Base-by-base conservation (phyloP, 2,113 vertebrate species). In the Clarias magur region DNA sequence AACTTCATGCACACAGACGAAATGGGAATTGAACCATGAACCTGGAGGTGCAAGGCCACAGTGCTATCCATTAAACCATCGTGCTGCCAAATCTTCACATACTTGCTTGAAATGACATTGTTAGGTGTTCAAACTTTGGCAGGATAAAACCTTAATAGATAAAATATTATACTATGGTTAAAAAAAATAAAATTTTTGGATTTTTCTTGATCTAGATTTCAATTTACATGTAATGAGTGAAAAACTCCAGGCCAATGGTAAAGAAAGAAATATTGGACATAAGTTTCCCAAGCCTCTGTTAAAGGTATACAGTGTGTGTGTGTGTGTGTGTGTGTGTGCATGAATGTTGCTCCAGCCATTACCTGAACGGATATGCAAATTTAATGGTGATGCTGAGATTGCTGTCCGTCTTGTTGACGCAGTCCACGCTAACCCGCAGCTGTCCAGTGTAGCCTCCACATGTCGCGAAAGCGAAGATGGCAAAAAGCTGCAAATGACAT, bases 401-500 rank as follows among this genome's bases (percentile, higher is more conserved):
- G 95, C 97, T 99, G 93, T 97, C 96, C 9, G 97, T 96, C 95
- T 96, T 99, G 95, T 99, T 98, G 93, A 96, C 94, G 86, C 98
- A 99, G 95, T 99, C 97, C 94, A 99, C 98, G 87, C 97, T 97
- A 91, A 99, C 95, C 93, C 96, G 94, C 93, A 99, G 96, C 93
- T 95, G 96, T 91, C 98, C 98, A 15, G 97, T 96, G 94, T 98
- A 99, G 89, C 98, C 98, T 81, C 98, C 98, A 89, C 98, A 99
- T 97, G 98, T 99, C 92, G 98, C 97, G 94, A 99, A 99, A 57
- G 98, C 97, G 96, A 99, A 99, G 94, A 99, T 99, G 92, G 98
- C 96, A 98, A 99, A 99, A 94, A 99, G 96, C 98, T 99, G 95
- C 85, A 54, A 87, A 93, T 85, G 86, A 93, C 83, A 92, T 72